Base-by-base conservation (phyloP, 1,140 invertebrate species). In the Drosophila albomicans region DNA sequence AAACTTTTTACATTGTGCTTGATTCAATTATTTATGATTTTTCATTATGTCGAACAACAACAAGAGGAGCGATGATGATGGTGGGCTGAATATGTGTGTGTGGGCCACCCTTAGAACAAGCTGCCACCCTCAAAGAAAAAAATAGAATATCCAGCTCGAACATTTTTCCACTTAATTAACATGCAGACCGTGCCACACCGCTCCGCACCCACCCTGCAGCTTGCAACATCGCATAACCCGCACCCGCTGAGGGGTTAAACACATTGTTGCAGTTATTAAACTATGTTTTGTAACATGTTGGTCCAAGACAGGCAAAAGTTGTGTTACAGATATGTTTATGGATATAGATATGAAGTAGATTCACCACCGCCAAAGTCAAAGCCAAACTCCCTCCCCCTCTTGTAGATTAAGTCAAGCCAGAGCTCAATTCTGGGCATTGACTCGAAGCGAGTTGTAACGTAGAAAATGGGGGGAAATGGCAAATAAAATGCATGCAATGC, bases 221-320 rank as follows among this genome's bases (percentile, higher is more conserved):
- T 3, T 51, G 25, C 11, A 7, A n/a, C 28, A 25, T 11, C 45
- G 38, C 16, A 7, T 41, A 7, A 28, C 28, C 25, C 52, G 30
- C 35, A 64, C 35, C 46, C 54, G 25, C 43, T 46, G 45, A 68
- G 80, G 79, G 81, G 73, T 71, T 70, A 71, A 81, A 85, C 62
- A 86, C 82, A 81, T 67, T 86, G 82, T 86, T 86, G 82, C 82
- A 87, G 78, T 86, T 86, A 81, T 81, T 86, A 86, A 86, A 65
- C 45, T 65, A 76, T 87, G 32, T 32, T 25, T 5, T 32, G 75
- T 61, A 66, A 84, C 75, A 69, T 75, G 62, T 65, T 56, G 35
- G 43, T 43, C 20, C 72, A 57, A 48, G 41, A 41, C 54, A 45
- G 20, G 65, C 38, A 54, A 13, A 52, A 63, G 25, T 56, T 74